Evolutionary conservation across 2,888 invertebrate species (phyloP).

Genomic region (Phrixothrix hirtus): DNA sequence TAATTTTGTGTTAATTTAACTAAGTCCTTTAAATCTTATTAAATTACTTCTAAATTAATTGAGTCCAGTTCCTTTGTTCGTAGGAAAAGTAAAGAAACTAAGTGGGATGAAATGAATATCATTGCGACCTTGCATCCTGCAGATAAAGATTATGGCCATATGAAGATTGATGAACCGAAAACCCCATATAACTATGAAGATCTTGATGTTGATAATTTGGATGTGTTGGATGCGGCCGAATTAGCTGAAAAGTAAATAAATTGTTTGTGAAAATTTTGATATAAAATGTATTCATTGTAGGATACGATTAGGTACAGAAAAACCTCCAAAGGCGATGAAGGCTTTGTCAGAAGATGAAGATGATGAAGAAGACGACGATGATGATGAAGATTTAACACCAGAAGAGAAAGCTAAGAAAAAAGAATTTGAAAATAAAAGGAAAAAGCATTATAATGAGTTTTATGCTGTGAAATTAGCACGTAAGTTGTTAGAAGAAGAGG

Average conservation of each 20-base stretch:
- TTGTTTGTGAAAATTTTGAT: no score
- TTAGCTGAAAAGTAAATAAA: slow-evolving; percentile 69
- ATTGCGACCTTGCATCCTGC: slow-evolving; percentile 96
- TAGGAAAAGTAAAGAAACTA: slow-evolving; percentile 63
- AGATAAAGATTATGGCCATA: slow-evolving; percentile 98
- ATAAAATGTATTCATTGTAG: slow-evolving; percentile 36
- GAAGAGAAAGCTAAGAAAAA: slow-evolving; percentile 67
- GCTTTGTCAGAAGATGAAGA: slow-evolving; percentile 45
- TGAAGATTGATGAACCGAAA: slow-evolving; percentile 98
- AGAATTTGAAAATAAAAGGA: slow-evolving; percentile 90
- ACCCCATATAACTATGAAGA: slow-evolving; percentile 79
- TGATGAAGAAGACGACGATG: slow-evolving; percentile 35
- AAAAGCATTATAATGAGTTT: slow-evolving; percentile 97
- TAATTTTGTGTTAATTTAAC: slow-evolving; percentile 1
- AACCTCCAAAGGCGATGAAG: slow-evolving; percentile 57
- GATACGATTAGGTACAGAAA: slow-evolving; percentile 53
- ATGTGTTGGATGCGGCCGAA: slow-evolving; percentile 68
- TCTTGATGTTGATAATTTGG: slow-evolving; percentile 58
- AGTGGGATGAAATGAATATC: slow-evolving; percentile 99
- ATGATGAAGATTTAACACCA: slow-evolving; percentile 55
- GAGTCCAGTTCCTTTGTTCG: slow-evolving; percentile 25
- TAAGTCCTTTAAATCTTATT: not conserved
- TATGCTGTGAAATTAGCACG: slow-evolving; percentile 91
- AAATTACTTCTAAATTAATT: slow-evolving; percentile 1
- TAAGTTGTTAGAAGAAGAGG: slow-evolving; percentile 87